A percentile compares a stretch with the other conserved stretches of the same genome.
These are phyloP conservation scores for Equus przewalskii DNA, from an alignment of 2,113 vertebrate genomes.

Conservation along the genomic window DNA sequence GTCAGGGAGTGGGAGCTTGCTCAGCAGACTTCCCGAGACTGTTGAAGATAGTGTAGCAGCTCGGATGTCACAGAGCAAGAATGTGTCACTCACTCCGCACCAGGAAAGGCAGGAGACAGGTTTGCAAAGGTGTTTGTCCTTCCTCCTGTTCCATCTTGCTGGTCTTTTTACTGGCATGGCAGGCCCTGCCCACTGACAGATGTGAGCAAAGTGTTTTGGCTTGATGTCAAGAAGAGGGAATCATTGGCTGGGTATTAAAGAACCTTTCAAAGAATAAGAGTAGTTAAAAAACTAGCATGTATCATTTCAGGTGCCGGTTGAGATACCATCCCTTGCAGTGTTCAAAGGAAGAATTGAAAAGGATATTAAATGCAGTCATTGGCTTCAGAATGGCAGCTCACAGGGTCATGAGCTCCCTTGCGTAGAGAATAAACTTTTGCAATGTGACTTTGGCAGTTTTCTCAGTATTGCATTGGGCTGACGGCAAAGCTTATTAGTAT, in stretches of 20 bases:
- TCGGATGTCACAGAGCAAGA: neutral
- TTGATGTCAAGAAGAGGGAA: conserved; percentile 31
- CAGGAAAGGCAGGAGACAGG: neutral
- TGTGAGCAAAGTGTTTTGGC: conserved; percentile 2
- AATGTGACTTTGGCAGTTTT: neutral
- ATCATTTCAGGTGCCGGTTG: neutral
- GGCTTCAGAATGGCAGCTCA: neutral
- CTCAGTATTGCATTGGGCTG: neutral
- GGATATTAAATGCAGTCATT: neutral
- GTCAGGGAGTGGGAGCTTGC: neutral
- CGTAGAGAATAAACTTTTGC: neutral
- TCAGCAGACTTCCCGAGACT: neutral
- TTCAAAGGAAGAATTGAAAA: conserved; percentile 27
- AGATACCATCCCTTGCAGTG: neutral
- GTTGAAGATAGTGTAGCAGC: neutral
- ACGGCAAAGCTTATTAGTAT: neutral
- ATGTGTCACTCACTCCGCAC: neutral
- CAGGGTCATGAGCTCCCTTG: neutral
- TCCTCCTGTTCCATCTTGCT: conserved; percentile 53
- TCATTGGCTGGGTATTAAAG: conserved; percentile 51
- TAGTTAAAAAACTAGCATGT: conserved; percentile 35
- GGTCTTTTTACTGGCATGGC: conserved; percentile 25
- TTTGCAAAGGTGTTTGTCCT: neutral
- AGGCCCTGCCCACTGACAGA: neutral
- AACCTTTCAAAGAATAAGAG: neutral